phyloP scores from a whole-genome alignment of 2,797 vertebrate species.

The Gymnopithys bicolor region DNA sequence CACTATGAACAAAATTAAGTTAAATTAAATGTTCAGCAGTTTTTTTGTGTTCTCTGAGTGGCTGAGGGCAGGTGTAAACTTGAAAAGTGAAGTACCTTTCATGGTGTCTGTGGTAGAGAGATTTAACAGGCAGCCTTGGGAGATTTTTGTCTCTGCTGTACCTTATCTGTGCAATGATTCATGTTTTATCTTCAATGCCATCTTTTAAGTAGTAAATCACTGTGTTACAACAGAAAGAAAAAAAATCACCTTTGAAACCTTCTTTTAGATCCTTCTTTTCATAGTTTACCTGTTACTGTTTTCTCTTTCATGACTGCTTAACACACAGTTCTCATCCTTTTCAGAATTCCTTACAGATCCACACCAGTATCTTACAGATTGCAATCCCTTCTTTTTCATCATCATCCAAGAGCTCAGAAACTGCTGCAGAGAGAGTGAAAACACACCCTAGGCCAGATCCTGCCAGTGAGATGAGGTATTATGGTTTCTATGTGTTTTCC shows the following conservation, averaged over 20 bases:
- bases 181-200: background rate
- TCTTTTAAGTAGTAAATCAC: background rate
- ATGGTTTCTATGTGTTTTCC: background rate
- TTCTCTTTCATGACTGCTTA: background rate
- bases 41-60: background rate
- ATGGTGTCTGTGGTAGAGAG: background rate
- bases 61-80: background rate
- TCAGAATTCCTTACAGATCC: conserved; percentile 70
- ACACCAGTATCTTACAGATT: conserved; percentile 79
- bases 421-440: conserved; percentile 59
- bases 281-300: background rate
- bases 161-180: background rate
- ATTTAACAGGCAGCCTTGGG: background rate
- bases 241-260: background rate
- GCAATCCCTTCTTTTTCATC: conserved; percentile 77
- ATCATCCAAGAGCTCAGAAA: conserved; percentile 62
- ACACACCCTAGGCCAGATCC: conserved; percentile 49
- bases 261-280: background rate
- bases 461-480: conserved; percentile 72
- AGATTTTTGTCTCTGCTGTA: background rate
- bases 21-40: background rate
- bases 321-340: background rate
- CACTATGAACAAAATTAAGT: background rate
- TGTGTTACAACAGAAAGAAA: background rate
- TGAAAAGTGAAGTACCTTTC: background rate